A percentile compares a stretch with the other conserved stretches of the same genome.
Evolutionary conservation across 2,113 vertebrate genomes (phyloP).

Genomic region (Hippocampus comes): DNA sequence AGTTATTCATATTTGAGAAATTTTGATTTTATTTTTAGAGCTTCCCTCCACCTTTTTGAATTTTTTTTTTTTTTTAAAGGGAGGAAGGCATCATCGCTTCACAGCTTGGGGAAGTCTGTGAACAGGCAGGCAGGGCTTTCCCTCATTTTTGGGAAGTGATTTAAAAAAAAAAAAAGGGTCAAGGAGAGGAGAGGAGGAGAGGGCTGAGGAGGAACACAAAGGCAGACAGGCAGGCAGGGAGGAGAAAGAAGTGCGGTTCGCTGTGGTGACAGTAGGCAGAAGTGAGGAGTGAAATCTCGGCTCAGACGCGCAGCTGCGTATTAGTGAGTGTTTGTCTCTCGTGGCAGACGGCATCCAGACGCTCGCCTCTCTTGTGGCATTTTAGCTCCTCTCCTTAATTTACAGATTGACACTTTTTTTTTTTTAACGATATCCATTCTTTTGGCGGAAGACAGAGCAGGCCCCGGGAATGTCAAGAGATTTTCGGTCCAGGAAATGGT

Average conservation of each 20-base stretch:
- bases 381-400: conserved; percentile 7
- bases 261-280: conserved; percentile 48
- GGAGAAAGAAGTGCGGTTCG: conserved; percentile 44
- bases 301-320: conserved; percentile 39
- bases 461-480: conserved; percentile 42
- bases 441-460: neutral
- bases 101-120: conserved; percentile 33
- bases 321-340: conserved; percentile 15
- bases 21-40: conserved; percentile 44
- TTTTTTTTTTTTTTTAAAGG: no score
- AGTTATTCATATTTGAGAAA: conserved; percentile 32
- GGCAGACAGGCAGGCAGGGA: conserved; percentile 37
- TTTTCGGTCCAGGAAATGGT: conserved; percentile 37
- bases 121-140: conserved; percentile 63
- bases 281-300: conserved; percentile 55
- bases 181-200: conserved; percentile 19
- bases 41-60: conserved; percentile 9
- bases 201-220: conserved; percentile 31
- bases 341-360: conserved; percentile 46
- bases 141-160: conserved; percentile 58
- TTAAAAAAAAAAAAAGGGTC: conserved; percentile 27
- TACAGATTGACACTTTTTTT: neutral
- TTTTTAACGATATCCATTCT: neutral
- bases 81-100: conserved; percentile 5
- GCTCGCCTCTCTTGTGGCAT: conserved; percentile 28